Evolutionary conservation across 2,888 invertebrate species (phyloP).

Genomic region (Molorchus minor): DNA sequence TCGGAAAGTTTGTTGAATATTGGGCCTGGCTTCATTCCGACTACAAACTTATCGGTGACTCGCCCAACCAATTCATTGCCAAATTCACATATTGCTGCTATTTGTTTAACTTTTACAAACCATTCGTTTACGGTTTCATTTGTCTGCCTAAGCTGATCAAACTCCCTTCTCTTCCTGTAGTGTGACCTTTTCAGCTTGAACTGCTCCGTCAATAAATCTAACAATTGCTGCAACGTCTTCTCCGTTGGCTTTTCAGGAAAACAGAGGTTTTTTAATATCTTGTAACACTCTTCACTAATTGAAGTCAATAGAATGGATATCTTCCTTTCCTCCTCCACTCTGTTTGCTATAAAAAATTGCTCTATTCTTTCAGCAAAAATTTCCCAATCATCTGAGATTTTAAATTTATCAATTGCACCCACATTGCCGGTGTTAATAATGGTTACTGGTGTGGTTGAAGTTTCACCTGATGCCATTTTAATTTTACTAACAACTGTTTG

Average conservation of each 20-base stretch:
- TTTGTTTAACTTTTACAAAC: slow-evolving; percentile 24
- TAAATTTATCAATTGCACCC: background rate
- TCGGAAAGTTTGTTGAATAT: no score
- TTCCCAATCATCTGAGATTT: slow-evolving; percentile 8
- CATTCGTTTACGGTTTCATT: slow-evolving; percentile 32
- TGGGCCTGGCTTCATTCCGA: background rate
- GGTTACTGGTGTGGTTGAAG: no score
- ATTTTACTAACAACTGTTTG: no score
- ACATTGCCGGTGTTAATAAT: slow-evolving; percentile 2
- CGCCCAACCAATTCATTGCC: background rate
- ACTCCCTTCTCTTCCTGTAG: slow-evolving; percentile 33
- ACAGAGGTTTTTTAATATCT: slow-evolving; percentile 31
- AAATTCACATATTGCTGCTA: background rate
- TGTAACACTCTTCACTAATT: slow-evolving; percentile 28
- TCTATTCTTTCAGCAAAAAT: slow-evolving; percentile 13
- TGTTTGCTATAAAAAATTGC: slow-evolving; percentile 22
- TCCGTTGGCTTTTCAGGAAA: slow-evolving; percentile 27
- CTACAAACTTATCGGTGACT: background rate
- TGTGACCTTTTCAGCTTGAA: slow-evolving; percentile 27
- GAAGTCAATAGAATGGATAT: slow-evolving; percentile 27
- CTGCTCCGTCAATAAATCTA: slow-evolving; percentile 23
- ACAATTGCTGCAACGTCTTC: slow-evolving; percentile 12
- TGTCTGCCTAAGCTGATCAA: slow-evolving; percentile 34
- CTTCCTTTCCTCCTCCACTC: slow-evolving; percentile 29
- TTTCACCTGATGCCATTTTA: no score